Base-by-base conservation (phyloP, 2,797 vertebrate species). In the Sebastes jordani region DNA sequence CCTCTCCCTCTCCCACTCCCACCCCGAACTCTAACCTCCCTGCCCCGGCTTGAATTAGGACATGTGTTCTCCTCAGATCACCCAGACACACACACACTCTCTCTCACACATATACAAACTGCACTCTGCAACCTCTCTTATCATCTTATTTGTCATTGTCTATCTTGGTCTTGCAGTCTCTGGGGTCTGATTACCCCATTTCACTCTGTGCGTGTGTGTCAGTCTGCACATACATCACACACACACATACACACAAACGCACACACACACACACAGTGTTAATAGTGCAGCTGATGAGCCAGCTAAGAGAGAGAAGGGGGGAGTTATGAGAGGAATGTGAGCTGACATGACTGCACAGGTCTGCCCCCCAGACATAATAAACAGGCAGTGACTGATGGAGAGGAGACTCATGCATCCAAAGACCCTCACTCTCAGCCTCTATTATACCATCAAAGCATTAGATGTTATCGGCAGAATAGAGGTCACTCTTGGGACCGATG, bases 241-340 rank as follows among this genome's bases (percentile, higher is more conserved):
- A 13, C 22, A 55, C 42, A 46, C 66, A 68, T 16, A 46, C 42
- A 46, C 42, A n/a, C 49, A 52, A 32, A 62, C 22, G 16, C 38
- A n/a, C 69, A 29, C 54, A 13, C 61, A 13, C 61, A 63, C 32
- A 42, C n/a, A 23, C 22, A n/a, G 49, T 38, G 27, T 36, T 64
- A 38, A 25, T 23, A 67, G 62, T 58, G 34, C 25, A 75, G 84
- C 81, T 84, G 78, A 83, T 65, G 36, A 65, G 78, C 81, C 81
- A 83, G 85, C 84, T 81, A 46, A 74, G 54, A 82, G 85, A 79
- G 77, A 54, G 52, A 52, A 10, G 36, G 23, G 79, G 64, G 69
- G 83, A 81, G 80, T 71, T 88, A 89, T 94, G 86, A 82, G 67
- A 92, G 82, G 91, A 94, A 95, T 95, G 89, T 89, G 82, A 63